Evolutionary conservation across 2,113 vertebrate genomes (phyloP), one percentile per base, ranked within the genome.

Genomic region (Oceanodroma tethys): DNA sequence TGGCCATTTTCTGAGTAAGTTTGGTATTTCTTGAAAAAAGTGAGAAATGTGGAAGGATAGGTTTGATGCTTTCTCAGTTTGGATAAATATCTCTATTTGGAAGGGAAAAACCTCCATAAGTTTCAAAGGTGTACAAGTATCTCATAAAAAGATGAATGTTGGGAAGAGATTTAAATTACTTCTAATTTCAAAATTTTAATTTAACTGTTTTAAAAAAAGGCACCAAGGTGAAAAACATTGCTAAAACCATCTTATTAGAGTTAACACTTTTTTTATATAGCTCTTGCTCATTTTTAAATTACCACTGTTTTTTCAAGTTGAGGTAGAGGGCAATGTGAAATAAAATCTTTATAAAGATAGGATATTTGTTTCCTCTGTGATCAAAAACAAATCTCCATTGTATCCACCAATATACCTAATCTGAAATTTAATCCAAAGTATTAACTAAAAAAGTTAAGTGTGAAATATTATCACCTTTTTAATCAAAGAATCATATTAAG

Each of bases 51-150:
- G 6, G 34, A 56, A 74, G 8, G 4, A 13, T 21, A 56, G 26
- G 7, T 60, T 89, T 43, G 20, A 18, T 38, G 8, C 3, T 90
- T 76, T 73, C 34, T 66, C 10, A 0, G 14, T 66, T 90, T 42
- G 66, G 10, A 70, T 32, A 63, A 87, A 78, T 70, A 7, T 48
- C 18, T 9, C 7, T 52, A 0, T 91, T 50, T 27, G 9, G 25
- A 59, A 79, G 1, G 8, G 4, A 38, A 60, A 79, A 19, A 47
- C 1, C 3, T 7, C 6, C 4, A 1, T 26, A 62, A 22, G 1
- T 59, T 71, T 86, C 23, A 93, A 56, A 68, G 21, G 2, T 19
- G 16, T 27, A 18, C 15, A 90, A 42, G 4, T 68, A 47, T 56
- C 40, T 91, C 20, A 45, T 12, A 48, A 58, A 89, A 82, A n/a